These are phyloP conservation scores for Morpho helenor DNA, from an alignment of 2,888 invertebrate species.

Conservation along the genomic window DNA sequence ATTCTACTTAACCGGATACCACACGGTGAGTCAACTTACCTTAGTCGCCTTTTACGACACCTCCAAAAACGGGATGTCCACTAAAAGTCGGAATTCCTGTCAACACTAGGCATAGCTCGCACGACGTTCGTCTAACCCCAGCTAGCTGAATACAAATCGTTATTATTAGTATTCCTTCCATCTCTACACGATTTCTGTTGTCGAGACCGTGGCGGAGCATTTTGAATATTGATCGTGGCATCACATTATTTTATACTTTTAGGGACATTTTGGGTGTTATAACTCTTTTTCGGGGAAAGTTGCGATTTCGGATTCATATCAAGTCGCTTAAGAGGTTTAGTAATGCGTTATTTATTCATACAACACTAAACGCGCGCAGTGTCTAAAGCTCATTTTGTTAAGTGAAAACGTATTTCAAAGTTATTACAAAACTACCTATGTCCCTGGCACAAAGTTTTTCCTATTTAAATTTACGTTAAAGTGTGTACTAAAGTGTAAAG, in stretches of 20 bases:
- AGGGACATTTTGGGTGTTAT: conserved; percentile 37
- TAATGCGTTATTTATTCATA: conserved; percentile 18
- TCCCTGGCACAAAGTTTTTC: too few relatives aligned
- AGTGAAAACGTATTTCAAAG: too few relatives aligned
- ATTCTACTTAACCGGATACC: too few relatives aligned
- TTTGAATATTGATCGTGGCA: conserved; percentile 68
- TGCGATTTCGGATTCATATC: conserved; percentile 33
- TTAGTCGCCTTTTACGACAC: too few relatives aligned
- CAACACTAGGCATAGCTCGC: conserved; percentile 42
- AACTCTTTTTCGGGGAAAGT: conserved; percentile 55
- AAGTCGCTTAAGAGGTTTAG: conserved; percentile 16
- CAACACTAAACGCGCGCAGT: background rate
- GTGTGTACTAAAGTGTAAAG: too few relatives aligned
- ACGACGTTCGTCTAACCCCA: conserved; percentile 51
- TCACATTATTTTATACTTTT: conserved; percentile 32
- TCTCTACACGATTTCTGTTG: conserved; percentile 69
- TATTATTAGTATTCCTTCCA: conserved; percentile 60
- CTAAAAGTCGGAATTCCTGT: conserved; percentile 9
- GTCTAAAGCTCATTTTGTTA: background rate
- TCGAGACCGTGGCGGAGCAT: conserved; percentile 53
- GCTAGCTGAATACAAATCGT: conserved; percentile 63
- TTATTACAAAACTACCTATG: too few relatives aligned
- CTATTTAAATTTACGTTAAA: too few relatives aligned
- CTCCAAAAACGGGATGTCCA: background rate
- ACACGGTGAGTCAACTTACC: too few relatives aligned